A percentile compares a stretch with the other conserved stretches of the same genome.
These are phyloP conservation scores for Lontra canadensis DNA, from an alignment of 2,113 vertebrate species.

Conservation along the genomic window DNA sequence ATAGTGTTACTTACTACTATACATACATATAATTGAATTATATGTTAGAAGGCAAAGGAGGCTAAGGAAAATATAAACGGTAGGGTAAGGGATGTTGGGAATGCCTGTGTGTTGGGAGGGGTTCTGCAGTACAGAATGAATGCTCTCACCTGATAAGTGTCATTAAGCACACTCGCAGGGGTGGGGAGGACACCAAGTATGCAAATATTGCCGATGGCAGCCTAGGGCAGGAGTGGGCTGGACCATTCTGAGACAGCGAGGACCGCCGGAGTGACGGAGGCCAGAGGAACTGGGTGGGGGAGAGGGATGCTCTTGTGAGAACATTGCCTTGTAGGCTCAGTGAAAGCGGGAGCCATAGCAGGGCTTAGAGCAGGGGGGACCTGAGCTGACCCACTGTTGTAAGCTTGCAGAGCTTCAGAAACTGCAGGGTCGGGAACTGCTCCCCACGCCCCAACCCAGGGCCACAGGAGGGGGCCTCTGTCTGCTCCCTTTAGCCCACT, in stretches of 20 bases:
- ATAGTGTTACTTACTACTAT: too few species aligned
- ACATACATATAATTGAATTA: neutral
- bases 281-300: neutral
- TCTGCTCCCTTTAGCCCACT: neutral
- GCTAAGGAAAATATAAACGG: neutral
- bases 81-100: neutral
- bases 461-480: too few species aligned
- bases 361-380: neutral
- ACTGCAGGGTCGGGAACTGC: neutral
- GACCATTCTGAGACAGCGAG: neutral
- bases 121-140: neutral
- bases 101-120: neutral
- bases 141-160: neutral
- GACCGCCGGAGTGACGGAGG: neutral
- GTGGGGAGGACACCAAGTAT: neutral
- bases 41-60: neutral
- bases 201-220: neutral
- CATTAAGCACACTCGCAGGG: neutral
- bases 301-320: neutral
- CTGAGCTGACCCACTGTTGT: neutral
- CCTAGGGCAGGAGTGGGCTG: neutral
- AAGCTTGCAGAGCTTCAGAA: neutral
- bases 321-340: neutral
- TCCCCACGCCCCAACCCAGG: accelerated
- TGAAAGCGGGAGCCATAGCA: neutral